Evolutionary conservation across 2,888 invertebrate species (phyloP).

Genomic region (Lasioglossum leucozonium): DNA sequence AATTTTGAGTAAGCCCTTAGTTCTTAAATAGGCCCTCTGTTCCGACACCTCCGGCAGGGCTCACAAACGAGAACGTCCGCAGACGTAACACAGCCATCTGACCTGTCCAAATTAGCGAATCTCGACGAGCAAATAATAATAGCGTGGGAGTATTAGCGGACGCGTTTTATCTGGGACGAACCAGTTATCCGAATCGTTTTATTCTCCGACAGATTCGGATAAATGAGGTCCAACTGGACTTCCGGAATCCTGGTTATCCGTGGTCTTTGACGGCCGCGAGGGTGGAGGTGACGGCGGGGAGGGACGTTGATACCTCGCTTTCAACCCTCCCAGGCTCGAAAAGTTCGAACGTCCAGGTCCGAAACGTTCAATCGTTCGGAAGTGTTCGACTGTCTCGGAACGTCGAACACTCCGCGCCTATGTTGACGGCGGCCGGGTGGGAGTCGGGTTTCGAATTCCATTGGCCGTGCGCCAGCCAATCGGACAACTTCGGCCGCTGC

Average conservation of each 20-base stretch:
- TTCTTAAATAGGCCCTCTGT: too few species aligned
- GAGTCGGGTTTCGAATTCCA: not conserved
- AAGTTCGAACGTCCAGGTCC: not conserved
- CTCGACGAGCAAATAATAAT: not conserved
- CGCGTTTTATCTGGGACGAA: not conserved
- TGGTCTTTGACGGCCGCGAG: not conserved
- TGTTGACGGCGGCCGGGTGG: not conserved
- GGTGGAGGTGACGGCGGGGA: too few species aligned
- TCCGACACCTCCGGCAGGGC: too few species aligned
- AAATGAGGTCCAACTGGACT: not conserved
- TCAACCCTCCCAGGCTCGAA: constrained; percentile 2
- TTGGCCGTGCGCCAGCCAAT: not conserved
- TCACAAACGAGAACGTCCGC: too few species aligned
- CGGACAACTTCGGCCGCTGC: not conserved
- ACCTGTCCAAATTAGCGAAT: too few species aligned
- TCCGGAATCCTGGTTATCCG: not conserved
- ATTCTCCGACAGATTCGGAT: not conserved
- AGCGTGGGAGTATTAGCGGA: not conserved
- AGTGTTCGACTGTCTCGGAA: not conserved
- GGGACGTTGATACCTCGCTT: not conserved
- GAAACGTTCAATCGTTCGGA: constrained; percentile 7
- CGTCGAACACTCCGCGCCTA: not conserved
- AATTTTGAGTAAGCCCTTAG: too few species aligned
- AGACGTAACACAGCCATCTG: too few species aligned
- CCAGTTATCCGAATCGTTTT: not conserved